Base-by-base conservation (phyloP, 2,797 vertebrate species). In the Gallinago solitaria region DNA sequence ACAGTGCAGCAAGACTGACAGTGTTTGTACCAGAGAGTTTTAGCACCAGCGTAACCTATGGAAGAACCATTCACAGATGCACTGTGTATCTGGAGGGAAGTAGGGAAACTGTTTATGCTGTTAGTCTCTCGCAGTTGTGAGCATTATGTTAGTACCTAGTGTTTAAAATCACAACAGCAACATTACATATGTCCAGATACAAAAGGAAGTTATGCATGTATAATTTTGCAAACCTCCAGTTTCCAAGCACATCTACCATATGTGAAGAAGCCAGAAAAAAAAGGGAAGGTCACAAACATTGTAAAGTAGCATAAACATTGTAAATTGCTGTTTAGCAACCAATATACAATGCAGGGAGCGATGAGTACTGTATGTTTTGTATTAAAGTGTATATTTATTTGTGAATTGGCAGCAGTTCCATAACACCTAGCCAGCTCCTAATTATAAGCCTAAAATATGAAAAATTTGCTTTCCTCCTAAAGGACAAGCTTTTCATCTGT, bases 91-190 rank as follows among this genome's bases (percentile, higher is more conserved):
- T 76, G 67, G 70, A 83, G 65, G 28, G n/a, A 28, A 65, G 54
- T 15, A 67, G 45, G 51, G 37, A 81, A 95, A 45, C 54, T 91
- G 63, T 94, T 88, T 89, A 47, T 76, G 32, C 71, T 76, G 70
- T 80, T 85, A 95, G 64, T 70, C 83, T 94, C 67, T 87, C 2
- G 0, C 39, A 48, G 80, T 85, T 89, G 30, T 9, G 78, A 91
- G 47, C 41, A 21, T 70, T 79, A 30, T 60, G 54, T 69, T 84
- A 54, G n/a, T 81, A 57, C 12, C 50, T 74, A 75, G 65, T 80
- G 35, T 95, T 90, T 94, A 65, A 97, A 93, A 56, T 86, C 63
- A 89, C 63, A 94, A 73, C 73, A 90, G 74, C 48, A 85, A 53
- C 63, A 9, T 90, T 73, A 69, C 51, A 47, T 89, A 87, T 84